phyloP scores from a whole-genome alignment of 2,888 invertebrate genomes.

The Tetragnatha montana region DNA sequence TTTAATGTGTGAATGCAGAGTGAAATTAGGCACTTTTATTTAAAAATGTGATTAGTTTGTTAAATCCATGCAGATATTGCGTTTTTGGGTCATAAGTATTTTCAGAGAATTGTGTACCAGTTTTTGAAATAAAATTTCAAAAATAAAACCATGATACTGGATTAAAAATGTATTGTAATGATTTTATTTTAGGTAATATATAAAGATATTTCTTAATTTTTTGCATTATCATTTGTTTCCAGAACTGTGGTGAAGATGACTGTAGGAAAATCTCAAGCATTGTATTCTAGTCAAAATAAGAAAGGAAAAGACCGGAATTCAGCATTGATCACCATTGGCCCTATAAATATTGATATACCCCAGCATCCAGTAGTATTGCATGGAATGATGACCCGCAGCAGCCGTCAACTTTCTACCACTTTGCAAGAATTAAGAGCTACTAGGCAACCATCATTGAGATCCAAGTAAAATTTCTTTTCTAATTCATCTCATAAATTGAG shows the following conservation, averaged over 20 bases:
- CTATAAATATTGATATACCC: constrained; percentile 94
- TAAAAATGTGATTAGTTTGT: too few species aligned
- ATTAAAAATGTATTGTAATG: too few species aligned
- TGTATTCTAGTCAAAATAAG: constrained; percentile 89
- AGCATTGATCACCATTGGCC: constrained; percentile 89
- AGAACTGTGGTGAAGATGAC: constrained; percentile 95
- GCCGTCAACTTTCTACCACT: constrained; percentile 93
- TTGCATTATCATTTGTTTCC: constrained; percentile 70
- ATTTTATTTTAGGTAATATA: too few species aligned
- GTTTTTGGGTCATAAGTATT: too few species aligned
- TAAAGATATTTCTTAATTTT: background rate
- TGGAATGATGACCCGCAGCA: constrained; percentile 97
- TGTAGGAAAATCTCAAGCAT: constrained; percentile 92
- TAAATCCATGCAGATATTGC: too few species aligned
- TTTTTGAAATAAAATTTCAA: too few species aligned
- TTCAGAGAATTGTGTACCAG: too few species aligned
- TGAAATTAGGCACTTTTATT: too few species aligned
- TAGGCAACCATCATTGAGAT: constrained; percentile 69
- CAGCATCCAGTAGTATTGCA: constrained; percentile 98
- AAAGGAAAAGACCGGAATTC: constrained; percentile 87
- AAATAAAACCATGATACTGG: too few species aligned
- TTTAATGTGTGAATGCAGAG: background rate
- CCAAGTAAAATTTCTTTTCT: constrained; percentile 38
- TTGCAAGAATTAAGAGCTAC: constrained; percentile 82
- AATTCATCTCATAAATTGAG: background rate